phyloP scores from a whole-genome alignment of 2,113 vertebrate species.

The Strix aluco region DNA sequence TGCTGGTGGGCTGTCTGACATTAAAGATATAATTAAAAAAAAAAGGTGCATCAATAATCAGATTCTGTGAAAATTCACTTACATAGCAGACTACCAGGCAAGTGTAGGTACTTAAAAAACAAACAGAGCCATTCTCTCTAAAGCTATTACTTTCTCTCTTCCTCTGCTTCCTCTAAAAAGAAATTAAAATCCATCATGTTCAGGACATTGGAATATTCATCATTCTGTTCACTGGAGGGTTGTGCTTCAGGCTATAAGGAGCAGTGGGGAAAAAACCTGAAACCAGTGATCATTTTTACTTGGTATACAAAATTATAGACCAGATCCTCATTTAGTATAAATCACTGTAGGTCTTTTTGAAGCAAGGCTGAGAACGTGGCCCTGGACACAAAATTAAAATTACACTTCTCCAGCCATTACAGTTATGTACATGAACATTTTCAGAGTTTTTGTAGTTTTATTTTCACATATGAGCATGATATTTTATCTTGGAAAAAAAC shows the following conservation, averaged over 20 bases:
- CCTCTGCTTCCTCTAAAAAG: slow-evolving; percentile 43
- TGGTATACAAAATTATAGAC: background rate
- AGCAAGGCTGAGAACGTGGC: background rate
- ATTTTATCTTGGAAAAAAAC: background rate
- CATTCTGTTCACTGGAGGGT: slow-evolving; percentile 6
- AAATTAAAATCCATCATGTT: slow-evolving; percentile 57
- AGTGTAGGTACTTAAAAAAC: slow-evolving; percentile 13
- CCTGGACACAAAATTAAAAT: background rate
- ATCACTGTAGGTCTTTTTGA: background rate
- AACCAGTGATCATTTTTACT: background rate
- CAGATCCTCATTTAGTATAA: background rate
- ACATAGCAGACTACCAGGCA: slow-evolving; percentile 6
- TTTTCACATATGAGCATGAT: background rate
- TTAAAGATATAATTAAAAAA: background rate
- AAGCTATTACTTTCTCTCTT: slow-evolving; percentile 32
- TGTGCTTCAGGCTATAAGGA: background rate
- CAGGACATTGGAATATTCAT: slow-evolving; percentile 39
- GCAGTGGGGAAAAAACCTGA: background rate
- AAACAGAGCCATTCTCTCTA: slow-evolving; percentile 27
- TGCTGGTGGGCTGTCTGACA: background rate
- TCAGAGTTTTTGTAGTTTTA: background rate
- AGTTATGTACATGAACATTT: background rate
- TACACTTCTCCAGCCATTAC: background rate
- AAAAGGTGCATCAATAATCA: slow-evolving; percentile 9
- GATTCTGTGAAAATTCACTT: slow-evolving; percentile 40